Conservation (phyloP, 2,797 vertebrate species). For the Pseudochromis fuscus region DNA sequence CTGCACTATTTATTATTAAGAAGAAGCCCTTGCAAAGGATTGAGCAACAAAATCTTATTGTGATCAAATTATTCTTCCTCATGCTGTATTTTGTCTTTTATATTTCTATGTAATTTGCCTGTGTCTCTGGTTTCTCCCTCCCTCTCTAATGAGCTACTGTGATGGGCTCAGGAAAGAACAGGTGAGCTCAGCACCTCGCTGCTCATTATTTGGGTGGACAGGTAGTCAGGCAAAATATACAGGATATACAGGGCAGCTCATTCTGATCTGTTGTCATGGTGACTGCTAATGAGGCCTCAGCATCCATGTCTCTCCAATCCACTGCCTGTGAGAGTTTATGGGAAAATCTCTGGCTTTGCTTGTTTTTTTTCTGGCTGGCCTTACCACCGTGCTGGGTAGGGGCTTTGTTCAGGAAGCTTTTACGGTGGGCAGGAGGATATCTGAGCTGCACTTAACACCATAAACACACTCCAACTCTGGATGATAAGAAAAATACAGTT, state of each 20-base stretch:
- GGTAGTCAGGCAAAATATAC: conserved; percentile 39
- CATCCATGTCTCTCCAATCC: conserved; percentile 32
- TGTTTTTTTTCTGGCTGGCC: conserved; percentile 2
- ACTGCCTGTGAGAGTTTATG: conserved; percentile 5
- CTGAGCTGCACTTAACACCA: not conserved
- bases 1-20: not conserved
- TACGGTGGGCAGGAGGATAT: not conserved
- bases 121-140: not conserved
- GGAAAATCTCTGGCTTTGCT: conserved; percentile 6
- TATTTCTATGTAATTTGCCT: not conserved
- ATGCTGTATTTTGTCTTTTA: not conserved
- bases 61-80: not conserved
- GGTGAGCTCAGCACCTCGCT: conserved; percentile 49
- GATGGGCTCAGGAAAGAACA: conserved; percentile 43
- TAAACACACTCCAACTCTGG: not conserved
- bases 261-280: conserved; percentile 33
- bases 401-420: not conserved
- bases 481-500: not conserved
- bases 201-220: conserved; percentile 63
- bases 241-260: conserved; percentile 10
- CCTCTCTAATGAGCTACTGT: conserved; percentile 56
- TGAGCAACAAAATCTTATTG: not conserved
- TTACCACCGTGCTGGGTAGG: not conserved
- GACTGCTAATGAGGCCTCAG: conserved; percentile 60
- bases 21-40: not conserved